These are phyloP conservation scores for Hirtodrosophila cameraria DNA, from an alignment of 2,888 invertebrate genomes.

Conservation along the genomic window DNA sequence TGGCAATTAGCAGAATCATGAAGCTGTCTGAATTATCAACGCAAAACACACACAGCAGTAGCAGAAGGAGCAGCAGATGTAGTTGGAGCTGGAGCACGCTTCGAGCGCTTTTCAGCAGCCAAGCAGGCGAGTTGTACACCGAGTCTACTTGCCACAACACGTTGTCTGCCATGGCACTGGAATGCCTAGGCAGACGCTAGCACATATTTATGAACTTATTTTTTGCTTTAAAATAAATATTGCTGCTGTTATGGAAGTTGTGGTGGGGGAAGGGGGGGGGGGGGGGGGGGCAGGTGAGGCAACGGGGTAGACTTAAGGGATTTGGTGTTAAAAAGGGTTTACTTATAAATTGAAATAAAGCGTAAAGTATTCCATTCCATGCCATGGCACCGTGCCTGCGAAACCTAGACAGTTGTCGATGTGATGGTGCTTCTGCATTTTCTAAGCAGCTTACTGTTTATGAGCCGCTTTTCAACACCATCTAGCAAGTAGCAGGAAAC, in stretches of 20 bases:
- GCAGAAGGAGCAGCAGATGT: background rate
- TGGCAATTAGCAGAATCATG: constrained; percentile 68
- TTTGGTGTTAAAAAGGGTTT: constrained; percentile 63
- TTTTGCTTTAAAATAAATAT: constrained; percentile 78
- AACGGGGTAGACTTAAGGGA: constrained; percentile 62
- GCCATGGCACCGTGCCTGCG: constrained; percentile 13
- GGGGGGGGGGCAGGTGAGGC: too few species aligned
- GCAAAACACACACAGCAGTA: constrained; percentile 13
- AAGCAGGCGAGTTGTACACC: background rate
- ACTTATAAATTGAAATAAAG: constrained; percentile 73
- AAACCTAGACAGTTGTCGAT: constrained; percentile 41
- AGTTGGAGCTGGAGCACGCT: constrained; percentile 11
- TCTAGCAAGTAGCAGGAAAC: constrained; percentile 16
- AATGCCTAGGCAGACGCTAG: constrained; percentile 17
- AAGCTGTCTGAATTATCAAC: constrained; percentile 67
- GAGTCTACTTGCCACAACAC: background rate
- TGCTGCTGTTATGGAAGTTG: constrained; percentile 8
- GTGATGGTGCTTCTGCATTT: constrained; percentile 56
- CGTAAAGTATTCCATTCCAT: constrained; percentile 52
- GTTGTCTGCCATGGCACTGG: constrained; percentile 31
- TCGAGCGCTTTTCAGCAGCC: constrained; percentile 48
- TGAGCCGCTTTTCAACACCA: constrained; percentile 71
- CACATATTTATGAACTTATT: constrained; percentile 78
- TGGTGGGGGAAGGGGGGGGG: too few species aligned
- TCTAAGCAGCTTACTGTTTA: constrained; percentile 75